Conservation (phyloP, 2,888 invertebrate genomes). For the Lycaena phlaeas region DNA sequence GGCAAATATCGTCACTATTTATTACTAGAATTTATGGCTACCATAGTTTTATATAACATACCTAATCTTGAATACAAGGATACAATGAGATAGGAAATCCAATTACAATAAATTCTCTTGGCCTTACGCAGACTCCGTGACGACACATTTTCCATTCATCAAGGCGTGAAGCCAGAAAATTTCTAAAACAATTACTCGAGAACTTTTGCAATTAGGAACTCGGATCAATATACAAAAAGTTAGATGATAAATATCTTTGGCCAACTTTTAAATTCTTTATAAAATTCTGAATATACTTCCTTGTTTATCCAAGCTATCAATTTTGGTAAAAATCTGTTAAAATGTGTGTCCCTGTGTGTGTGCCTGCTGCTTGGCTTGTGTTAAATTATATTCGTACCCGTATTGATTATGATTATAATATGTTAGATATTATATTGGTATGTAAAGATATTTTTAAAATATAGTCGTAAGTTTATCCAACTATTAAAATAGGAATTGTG, state of each 20-base stretch:
- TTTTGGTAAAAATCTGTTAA: no score
- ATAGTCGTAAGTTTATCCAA: no score
- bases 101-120: slow-evolving; percentile 1
- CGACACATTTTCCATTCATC: slow-evolving; percentile 7
- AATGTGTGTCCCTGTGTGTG: no score
- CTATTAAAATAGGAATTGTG: no score
- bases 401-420: no score
- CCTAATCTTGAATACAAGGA: neutral
- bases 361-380: no score
- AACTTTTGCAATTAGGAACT: slow-evolving; percentile 20
- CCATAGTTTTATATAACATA: no score
- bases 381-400: no score
- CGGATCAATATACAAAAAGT: slow-evolving; percentile 15
- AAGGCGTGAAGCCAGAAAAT: slow-evolving; percentile 5
- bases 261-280: slow-evolving; percentile 1
- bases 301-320: no score
- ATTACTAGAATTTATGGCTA: neutral
- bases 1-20: no score
- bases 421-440: no score
- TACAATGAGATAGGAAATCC: neutral
- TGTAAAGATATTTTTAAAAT: no score
- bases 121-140: slow-evolving; percentile 2
- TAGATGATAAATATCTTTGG: slow-evolving; percentile 4
- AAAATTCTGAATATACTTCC: neutral
- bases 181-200: slow-evolving; percentile 13